These are phyloP conservation scores for Euwallacea fornicatus DNA, from an alignment of 1,140 invertebrate genomes.

Conservation along the genomic window DNA sequence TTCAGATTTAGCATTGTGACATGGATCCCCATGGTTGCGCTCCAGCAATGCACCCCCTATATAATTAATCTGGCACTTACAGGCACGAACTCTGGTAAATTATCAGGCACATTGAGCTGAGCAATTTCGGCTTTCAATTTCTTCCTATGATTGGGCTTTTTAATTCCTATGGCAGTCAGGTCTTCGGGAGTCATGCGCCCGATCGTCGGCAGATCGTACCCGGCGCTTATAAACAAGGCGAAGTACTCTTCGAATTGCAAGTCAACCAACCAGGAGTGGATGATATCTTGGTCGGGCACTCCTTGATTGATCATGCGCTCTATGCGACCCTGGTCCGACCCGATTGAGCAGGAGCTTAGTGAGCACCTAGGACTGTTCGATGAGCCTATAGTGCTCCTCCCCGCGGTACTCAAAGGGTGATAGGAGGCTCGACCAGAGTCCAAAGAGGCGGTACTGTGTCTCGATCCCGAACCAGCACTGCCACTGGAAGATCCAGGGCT, in stretches of 20 bases:
- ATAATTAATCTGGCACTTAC: slow-evolving; percentile 58
- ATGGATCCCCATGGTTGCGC: too few species aligned
- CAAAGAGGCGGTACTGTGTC: slow-evolving; percentile 89
- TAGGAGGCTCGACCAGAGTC: slow-evolving; percentile 90
- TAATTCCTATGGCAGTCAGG: slow-evolving; percentile 84
- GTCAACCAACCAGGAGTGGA: slow-evolving; percentile 92
- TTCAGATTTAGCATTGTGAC: too few species aligned
- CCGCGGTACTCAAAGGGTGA: slow-evolving; percentile 56
- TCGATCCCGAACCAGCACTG: slow-evolving; percentile 71
- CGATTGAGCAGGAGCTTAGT: slow-evolving; percentile 73
- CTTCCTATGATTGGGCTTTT: slow-evolving; percentile 96
- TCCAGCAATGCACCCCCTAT: not conserved
- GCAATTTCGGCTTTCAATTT: slow-evolving; percentile 95
- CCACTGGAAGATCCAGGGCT: slow-evolving; percentile 87
- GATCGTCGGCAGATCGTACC: slow-evolving; percentile 97
- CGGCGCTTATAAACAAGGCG: slow-evolving; percentile 88
- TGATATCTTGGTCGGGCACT: slow-evolving; percentile 81
- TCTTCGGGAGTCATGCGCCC: slow-evolving; percentile 97
- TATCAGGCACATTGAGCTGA: slow-evolving; percentile 91
- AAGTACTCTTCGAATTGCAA: slow-evolving; percentile 97
- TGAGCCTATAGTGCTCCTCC: slow-evolving; percentile 51
- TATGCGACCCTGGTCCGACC: slow-evolving; percentile 68
- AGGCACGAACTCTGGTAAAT: slow-evolving; percentile 89
- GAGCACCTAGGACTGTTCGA: slow-evolving; percentile 60
- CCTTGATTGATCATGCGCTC: slow-evolving; percentile 68